Evolutionary conservation across 2,888 invertebrate genomes (phyloP).

Genomic region (Ormyrus pomaceus): DNA sequence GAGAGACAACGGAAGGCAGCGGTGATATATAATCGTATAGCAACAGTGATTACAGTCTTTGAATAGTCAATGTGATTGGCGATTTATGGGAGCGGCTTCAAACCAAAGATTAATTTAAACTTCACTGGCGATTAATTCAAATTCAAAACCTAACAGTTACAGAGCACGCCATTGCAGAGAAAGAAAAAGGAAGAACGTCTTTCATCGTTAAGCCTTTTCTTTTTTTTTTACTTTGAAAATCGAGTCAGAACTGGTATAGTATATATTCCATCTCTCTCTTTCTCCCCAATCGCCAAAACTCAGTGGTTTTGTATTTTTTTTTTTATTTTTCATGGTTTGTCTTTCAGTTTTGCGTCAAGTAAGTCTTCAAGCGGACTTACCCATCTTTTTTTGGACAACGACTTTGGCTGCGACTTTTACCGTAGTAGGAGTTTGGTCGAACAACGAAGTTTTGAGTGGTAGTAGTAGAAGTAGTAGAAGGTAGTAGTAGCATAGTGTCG

Average conservation of each 20-base stretch:
- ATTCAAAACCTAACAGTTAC: slow-evolving; percentile 59
- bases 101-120: slow-evolving; percentile 56
- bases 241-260: not conserved
- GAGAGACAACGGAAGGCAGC: slow-evolving; percentile 27
- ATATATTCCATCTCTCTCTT: slow-evolving; percentile 51
- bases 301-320: not conserved
- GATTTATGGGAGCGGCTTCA: slow-evolving; percentile 42
- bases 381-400: slow-evolving; percentile 77
- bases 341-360: slow-evolving; percentile 68
- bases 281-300: slow-evolving; percentile 54
- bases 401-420: slow-evolving; percentile 76
- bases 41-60: slow-evolving; percentile 50
- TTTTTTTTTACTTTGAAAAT: not conserved
- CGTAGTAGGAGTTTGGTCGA: slow-evolving; percentile 74
- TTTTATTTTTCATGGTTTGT: not conserved
- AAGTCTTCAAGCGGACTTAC: slow-evolving; percentile 76
- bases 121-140: slow-evolving; percentile 63
- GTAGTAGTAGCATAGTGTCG: slow-evolving; percentile 74
- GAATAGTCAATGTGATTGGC: slow-evolving; percentile 36
- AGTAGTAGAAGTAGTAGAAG: slow-evolving; percentile 70
- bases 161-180: slow-evolving; percentile 59
- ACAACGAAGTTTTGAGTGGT: slow-evolving; percentile 75
- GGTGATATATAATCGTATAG: slow-evolving; percentile 56
- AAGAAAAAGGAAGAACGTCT: slow-evolving; percentile 54
- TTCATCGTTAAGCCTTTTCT: not conserved